These are phyloP conservation scores for Thermophis baileyi DNA, from an alignment of 2,113 vertebrate genomes.

Conservation along the genomic window DNA sequence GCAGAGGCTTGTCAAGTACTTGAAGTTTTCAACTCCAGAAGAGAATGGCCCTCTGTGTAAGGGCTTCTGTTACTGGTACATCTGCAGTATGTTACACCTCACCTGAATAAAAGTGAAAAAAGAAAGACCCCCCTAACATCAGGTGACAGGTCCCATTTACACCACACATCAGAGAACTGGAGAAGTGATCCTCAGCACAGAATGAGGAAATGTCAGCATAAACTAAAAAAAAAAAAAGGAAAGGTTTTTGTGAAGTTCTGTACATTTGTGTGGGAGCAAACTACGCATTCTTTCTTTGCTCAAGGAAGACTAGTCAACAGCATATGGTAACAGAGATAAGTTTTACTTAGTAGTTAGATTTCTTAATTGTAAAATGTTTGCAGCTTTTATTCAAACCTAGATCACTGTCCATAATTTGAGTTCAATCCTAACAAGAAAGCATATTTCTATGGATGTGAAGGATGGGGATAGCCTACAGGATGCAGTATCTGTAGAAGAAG, in stretches of 20 bases:
- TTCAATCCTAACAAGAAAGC: background rate
- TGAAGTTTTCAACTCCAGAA: slow-evolving; percentile 23
- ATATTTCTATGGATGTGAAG: background rate
- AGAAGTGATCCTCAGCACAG: slow-evolving; percentile 11
- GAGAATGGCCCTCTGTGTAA: slow-evolving; percentile 28
- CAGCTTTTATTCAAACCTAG: background rate
- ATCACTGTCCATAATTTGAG: background rate
- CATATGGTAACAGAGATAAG: slow-evolving; percentile 10
- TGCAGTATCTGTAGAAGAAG: slow-evolving; percentile 32
- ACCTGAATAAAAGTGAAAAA: slow-evolving; percentile 35
- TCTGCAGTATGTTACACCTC: slow-evolving; percentile 41
- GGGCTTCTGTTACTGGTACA: slow-evolving; percentile 15
- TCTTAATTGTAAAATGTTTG: background rate
- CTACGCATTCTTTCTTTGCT: background rate
- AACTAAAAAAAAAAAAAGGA: too few species aligned
- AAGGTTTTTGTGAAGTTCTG: slow-evolving; percentile 8
- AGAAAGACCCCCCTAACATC: slow-evolving; percentile 16
- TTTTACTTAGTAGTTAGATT: background rate
- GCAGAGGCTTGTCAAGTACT: slow-evolving; percentile 13
- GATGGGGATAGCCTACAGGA: slow-evolving; percentile 1
- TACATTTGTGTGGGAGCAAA: slow-evolving; percentile 2
- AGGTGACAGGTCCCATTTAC: slow-evolving; percentile 36
- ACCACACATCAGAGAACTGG: slow-evolving; percentile 19
- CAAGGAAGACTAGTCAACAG: slow-evolving; percentile 20
- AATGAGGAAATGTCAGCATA: slow-evolving; percentile 26